Evolutionary conservation across 2,797 vertebrate species (phyloP).

Genomic region (Carapus acus): DNA sequence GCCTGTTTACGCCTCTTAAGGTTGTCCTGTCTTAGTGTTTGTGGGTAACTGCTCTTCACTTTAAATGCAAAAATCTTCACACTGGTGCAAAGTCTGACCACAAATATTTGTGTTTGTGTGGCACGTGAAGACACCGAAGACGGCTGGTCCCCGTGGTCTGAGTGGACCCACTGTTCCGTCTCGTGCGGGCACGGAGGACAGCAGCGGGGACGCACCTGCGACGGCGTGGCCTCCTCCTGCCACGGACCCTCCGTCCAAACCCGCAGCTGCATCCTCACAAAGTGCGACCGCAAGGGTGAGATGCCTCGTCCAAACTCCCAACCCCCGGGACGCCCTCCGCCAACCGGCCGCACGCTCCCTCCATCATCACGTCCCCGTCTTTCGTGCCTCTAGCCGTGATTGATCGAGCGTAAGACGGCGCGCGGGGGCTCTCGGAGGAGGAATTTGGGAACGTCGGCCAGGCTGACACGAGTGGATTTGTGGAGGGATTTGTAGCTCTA

Average conservation of each 20-base stretch:
- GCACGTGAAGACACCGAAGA: conserved; percentile 69
- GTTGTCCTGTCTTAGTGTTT: too few species aligned
- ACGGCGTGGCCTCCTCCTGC: conserved; percentile 83
- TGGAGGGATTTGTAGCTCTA: conserved; percentile 27
- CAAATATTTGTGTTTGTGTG: background rate
- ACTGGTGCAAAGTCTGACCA: too few species aligned
- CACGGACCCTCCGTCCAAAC: conserved; percentile 89
- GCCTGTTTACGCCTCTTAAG: too few species aligned
- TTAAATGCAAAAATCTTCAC: too few species aligned
- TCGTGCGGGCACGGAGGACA: conserved; percentile 91
- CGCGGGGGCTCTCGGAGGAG: conserved; percentile 8
- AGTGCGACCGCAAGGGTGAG: conserved; percentile 86
- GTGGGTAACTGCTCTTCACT: too few species aligned
- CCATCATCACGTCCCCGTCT: conserved; percentile 12
- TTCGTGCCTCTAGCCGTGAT: conserved; percentile 4
- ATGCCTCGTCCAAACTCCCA: background rate
- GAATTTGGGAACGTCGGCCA: conserved; percentile 17
- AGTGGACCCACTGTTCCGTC: conserved; percentile 91
- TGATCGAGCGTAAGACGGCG: conserved; percentile 2
- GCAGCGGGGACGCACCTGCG: conserved; percentile 90
- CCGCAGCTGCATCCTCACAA: conserved; percentile 82
- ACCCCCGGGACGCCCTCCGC: too few species aligned
- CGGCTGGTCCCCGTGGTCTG: conserved; percentile 95
- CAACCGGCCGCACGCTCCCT: too few species aligned
- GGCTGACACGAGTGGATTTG: conserved; percentile 22